Evolutionary conservation across 2,113 vertebrate species (phyloP), one percentile per base, ranked within the genome.

Genomic region (Sturnus vulgaris): DNA sequence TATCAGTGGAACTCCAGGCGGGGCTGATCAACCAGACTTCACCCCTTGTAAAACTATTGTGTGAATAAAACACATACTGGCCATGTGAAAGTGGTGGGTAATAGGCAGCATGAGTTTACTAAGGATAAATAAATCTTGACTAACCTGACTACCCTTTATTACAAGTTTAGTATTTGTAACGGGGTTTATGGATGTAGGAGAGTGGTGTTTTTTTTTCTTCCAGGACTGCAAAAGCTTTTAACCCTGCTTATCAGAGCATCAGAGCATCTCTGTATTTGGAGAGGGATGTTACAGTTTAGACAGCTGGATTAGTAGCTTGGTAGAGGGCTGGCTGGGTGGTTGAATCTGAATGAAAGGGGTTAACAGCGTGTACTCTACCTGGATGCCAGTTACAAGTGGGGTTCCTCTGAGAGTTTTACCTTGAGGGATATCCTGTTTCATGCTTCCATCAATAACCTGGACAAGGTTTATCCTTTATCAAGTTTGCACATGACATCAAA

Each of bases 41-140:
- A 25, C 2, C 23, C 2, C 2, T 17, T n/a, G 5, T 33, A 63
- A 42, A 47, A 61, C 5, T 22, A 5, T n/a, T 24, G 2, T 6
- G 5, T 56, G 10, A 76, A 37, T 24, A 23, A 50, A 80, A 31
- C 14, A 21, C 3, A 3, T 20, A 42, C 4, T 27, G 56, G 7
- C 8, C 12, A 3, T 7, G 5, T 42, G 33, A 71, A 46, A 15
- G 16, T 50, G 8, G 6, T 76, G 24, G 5, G 9, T 35, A 44
- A 64, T 44, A 21, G 6, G 24, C 31, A 47, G 3, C 10, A 37
- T 49, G 27, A 68, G 24, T 73, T 69, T 89, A 33, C 7, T 17
- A 25, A 47, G 12, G 7, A 22, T 66, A 70, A 71, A 81, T 37
- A 14, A 61, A 66, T 40, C 37, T 66, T 66, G 40, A 57, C 15